Base-by-base conservation (phyloP, 2,113 vertebrate species). In the Peromyscus leucopus region DNA sequence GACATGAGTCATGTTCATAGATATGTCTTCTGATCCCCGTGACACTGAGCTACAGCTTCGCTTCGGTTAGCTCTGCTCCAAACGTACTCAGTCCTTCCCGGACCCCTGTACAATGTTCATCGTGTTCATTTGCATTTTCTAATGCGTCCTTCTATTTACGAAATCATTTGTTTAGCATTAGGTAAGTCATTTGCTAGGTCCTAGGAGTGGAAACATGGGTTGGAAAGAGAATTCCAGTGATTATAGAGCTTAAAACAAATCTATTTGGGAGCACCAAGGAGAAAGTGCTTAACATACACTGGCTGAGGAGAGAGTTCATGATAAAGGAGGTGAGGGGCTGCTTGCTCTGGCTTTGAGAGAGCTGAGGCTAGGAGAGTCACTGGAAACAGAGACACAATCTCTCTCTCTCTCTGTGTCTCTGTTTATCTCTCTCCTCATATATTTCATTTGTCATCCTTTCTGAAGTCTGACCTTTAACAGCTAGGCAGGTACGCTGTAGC, bases 191-290 rank as follows among this genome's bases (percentile, higher is more conserved):
- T 93, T 76, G n/a, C 36, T 90, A 24, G 65, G 36, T 82, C 51
- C 3, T 42, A 46, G 61, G 28, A 89, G 86, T 48, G 51, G 33
- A 63, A 67, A 90, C 72, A 93, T 22, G 12, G 75, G n/a, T 61
- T 85, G 6, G 11, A 89, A 97, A 89, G 9, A 91, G n/a, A 95
- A 96, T n/a, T 79, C 42, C 63, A 63, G 48, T 39, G 79, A 90
- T 24, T 79, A 2, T 55, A 11, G 69, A 93, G 51, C 67, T 91
- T n/a, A 39, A 63, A 4, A 42, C n/a, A 89, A 76, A 33, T 61
- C 48, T 42, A 85, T 55, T 74, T 65, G 51, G 24, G 26, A 65
- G 31, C 10, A 59, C 16, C 55, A n/a, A 78, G 1, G 22, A 88
- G 26, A 59, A 89, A 91, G 36, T 90, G 11, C 33, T 86, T 51